Evolutionary conservation across 2,797 vertebrate species (phyloP).

Genomic region (Malacoraja senta): DNA sequence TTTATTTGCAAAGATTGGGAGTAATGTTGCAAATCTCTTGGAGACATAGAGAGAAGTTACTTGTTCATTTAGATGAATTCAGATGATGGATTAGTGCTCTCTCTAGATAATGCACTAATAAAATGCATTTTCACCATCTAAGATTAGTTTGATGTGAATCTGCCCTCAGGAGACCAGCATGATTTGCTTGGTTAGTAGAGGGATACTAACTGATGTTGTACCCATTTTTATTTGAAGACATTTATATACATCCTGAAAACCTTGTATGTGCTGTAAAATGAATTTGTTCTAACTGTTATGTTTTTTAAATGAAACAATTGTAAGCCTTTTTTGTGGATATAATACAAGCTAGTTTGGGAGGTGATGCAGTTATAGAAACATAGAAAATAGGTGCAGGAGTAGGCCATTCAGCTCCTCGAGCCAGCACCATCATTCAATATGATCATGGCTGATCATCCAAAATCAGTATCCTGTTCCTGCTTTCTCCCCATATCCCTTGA

Average conservation of each 20-base stretch:
- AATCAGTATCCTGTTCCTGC: too few relatives aligned
- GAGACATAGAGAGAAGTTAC: background rate
- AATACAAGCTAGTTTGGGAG: background rate
- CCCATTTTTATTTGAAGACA: background rate
- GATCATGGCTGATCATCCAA: too few relatives aligned
- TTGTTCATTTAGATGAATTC: slow-evolving; percentile 14
- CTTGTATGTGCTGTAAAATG: background rate
- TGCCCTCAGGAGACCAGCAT: background rate
- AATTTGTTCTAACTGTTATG: background rate
- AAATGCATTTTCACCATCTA: background rate
- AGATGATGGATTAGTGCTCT: slow-evolving; percentile 15
- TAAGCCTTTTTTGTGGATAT: too few relatives aligned
- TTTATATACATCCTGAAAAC: background rate
- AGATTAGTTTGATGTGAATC: slow-evolving; percentile 1
- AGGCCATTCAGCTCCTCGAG: too few relatives aligned
- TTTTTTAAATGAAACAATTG: background rate
- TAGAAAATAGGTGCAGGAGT: too few relatives aligned
- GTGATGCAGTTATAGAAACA: background rate
- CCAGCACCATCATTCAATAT: too few relatives aligned
- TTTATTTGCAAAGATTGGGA: slow-evolving; percentile 22
- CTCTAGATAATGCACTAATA: slow-evolving; percentile 17
- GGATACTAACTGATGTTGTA: background rate
- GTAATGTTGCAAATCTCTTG: background rate
- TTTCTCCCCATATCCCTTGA: too few relatives aligned
- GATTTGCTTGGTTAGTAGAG: slow-evolving; percentile 19